A percentile compares a stretch with the other conserved stretches of the same genome.
phyloP scores from a whole-genome alignment of 2,113 vertebrate species.

The Syngnathus floridae region DNA sequence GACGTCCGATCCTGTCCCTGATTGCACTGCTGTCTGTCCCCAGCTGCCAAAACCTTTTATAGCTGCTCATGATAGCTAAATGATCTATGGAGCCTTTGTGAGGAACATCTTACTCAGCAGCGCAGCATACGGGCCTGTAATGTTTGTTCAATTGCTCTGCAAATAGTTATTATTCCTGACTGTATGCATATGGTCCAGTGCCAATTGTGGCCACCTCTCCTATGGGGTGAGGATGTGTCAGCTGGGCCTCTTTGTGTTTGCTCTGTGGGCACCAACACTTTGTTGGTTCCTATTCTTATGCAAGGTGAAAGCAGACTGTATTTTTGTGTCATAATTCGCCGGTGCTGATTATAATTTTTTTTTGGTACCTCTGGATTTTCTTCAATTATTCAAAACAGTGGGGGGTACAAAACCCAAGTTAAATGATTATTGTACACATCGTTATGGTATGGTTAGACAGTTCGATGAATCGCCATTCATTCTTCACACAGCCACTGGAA shows the following conservation, averaged over 20 bases:
- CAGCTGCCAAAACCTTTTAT: conserved; percentile 47
- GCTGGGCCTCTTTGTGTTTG: conserved; percentile 21
- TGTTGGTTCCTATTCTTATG: neutral
- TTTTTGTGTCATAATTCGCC: neutral
- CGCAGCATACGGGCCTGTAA: conserved; percentile 34
- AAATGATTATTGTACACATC: too few relatives aligned
- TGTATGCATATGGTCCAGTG: conserved; percentile 52
- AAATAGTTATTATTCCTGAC: conserved; percentile 61
- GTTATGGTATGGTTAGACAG: too few relatives aligned
- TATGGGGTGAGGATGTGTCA: conserved; percentile 25
- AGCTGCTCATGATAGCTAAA: conserved; percentile 47
- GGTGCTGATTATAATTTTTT: neutral
- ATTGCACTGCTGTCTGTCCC: conserved; percentile 28
- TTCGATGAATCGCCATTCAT: too few relatives aligned
- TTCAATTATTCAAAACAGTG: neutral
- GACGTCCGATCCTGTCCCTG: conserved; percentile 19
- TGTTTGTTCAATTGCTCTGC: conserved; percentile 57
- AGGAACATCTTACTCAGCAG: conserved; percentile 60
- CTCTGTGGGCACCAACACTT: conserved; percentile 4
- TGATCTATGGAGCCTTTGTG: conserved; percentile 56
- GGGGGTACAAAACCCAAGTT: too few relatives aligned
- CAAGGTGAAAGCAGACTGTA: neutral
- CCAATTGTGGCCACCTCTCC: conserved; percentile 34
- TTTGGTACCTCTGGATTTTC: neutral
- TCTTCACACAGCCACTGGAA: too few relatives aligned